phyloP scores from a whole-genome alignment of 2,113 vertebrate genomes.

The Entomyzon cyanotis region DNA sequence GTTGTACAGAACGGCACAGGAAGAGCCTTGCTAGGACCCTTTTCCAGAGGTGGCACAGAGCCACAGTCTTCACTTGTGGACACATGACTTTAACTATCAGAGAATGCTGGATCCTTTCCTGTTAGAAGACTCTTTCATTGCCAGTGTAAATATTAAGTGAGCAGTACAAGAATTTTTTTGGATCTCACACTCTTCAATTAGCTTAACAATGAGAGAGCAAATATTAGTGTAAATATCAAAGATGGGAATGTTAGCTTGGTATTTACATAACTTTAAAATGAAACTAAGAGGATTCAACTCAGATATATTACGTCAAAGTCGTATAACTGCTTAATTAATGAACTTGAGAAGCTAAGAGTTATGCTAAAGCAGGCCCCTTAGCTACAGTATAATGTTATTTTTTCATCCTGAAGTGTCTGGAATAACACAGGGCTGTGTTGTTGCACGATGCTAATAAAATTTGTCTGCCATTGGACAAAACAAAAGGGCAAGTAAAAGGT shows the following conservation, averaged over 20 bases:
- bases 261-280: background rate
- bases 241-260: background rate
- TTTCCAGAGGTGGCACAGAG: background rate
- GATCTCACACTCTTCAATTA: background rate
- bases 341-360: background rate
- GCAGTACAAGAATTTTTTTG: background rate
- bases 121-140: background rate
- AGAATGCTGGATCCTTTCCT: background rate
- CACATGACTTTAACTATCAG: accelerated
- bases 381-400: background rate
- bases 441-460: accelerated
- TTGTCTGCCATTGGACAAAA: background rate
- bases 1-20: background rate
- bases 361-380: background rate
- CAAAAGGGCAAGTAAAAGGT: background rate
- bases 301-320: background rate
- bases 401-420: background rate
- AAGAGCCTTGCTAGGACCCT: background rate
- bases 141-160: background rate
- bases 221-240: background rate
- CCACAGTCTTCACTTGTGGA: background rate
- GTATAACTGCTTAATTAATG: background rate
- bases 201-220: background rate
- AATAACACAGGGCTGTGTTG: background rate
- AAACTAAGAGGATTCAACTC: background rate